Percentiles rank a stretch among this genome's conserved stretches.
phyloP scores from a whole-genome alignment of 2,888 invertebrate genomes.

The Selenia dentaria region DNA sequence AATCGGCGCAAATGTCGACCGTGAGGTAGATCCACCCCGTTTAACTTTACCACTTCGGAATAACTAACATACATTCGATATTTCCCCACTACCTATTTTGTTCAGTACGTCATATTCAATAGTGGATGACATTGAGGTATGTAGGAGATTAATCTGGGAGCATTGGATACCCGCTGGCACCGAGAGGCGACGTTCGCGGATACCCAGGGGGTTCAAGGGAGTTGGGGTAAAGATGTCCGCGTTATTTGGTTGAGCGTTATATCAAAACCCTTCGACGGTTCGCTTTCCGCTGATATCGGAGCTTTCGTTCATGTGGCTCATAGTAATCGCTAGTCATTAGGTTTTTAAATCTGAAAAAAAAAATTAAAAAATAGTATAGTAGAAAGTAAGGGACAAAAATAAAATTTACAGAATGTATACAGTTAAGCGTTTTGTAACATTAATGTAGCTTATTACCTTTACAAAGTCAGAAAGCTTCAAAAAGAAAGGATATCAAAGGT shows the following conservation, averaged over 20 bases:
- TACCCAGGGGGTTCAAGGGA: constrained; percentile 15
- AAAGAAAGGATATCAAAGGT: constrained; percentile 41
- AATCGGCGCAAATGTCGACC: constrained; percentile 65
- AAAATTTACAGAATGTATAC: constrained; percentile 8
- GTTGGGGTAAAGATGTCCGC: constrained; percentile 50
- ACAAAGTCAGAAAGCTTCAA: constrained; percentile 37
- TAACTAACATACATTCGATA: constrained; percentile 28
- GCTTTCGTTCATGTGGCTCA: constrained; percentile 57
- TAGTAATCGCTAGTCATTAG: constrained; percentile 52
- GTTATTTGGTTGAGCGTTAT: constrained; percentile 72
- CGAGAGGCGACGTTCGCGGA: constrained; percentile 32
- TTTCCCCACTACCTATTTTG: too few relatives aligned
- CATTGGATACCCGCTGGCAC: constrained; percentile 19
- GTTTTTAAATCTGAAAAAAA: too few relatives aligned
- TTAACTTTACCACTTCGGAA: constrained; percentile 55
- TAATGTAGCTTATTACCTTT: constrained; percentile 30
- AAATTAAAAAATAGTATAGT: too few relatives aligned
- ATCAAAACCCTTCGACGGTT: constrained; percentile 59
- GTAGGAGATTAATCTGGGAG: constrained; percentile 69
- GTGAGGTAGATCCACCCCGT: constrained; percentile 53
- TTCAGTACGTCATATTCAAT: constrained; percentile 59
- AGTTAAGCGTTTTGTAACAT: constrained; percentile 12
- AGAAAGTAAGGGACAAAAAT: constrained; percentile 10
- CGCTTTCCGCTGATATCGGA: constrained; percentile 68
- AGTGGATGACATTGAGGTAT: constrained; percentile 72